Percentiles rank a stretch among this genome's conserved stretches.
phyloP scores from a whole-genome alignment of 2,113 vertebrate species.

The Gasterosteus nipponicus region DNA sequence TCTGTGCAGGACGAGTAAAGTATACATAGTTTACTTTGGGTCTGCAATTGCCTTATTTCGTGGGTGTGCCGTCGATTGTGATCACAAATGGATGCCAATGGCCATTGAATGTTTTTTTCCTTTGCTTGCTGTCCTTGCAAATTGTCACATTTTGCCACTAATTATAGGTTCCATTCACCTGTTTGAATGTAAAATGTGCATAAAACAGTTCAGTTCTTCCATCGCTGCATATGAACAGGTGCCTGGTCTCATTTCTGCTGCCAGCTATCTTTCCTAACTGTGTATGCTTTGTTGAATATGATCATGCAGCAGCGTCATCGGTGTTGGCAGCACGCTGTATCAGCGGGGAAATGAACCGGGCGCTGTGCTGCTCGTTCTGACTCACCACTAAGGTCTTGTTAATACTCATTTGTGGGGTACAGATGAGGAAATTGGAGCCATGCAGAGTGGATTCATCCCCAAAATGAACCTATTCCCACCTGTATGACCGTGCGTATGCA shows the following conservation, averaged over 20 bases:
- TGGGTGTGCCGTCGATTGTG: not conserved
- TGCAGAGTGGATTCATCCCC: conserved; percentile 35
- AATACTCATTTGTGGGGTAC: conserved; percentile 54
- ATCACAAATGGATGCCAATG: not conserved
- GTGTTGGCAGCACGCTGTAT: conserved; percentile 53
- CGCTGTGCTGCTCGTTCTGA: conserved; percentile 42
- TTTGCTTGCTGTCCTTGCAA: not conserved
- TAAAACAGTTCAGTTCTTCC: not conserved
- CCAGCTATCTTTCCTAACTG: conserved; percentile 48
- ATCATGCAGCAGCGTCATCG: conserved; percentile 64
- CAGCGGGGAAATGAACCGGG: conserved; percentile 64
- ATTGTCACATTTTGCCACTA: not conserved
- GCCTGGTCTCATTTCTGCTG: conserved; percentile 40
- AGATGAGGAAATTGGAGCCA: conserved; percentile 38
- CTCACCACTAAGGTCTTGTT: conserved; percentile 52
- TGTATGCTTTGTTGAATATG: conserved; percentile 57
- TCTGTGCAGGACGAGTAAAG: not conserved
- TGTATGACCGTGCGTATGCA: conserved; percentile 44
- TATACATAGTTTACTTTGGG: not conserved
- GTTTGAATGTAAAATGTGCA: not conserved
- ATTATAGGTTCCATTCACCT: not conserved
- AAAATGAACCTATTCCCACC: conserved; percentile 54
- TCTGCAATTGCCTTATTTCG: not conserved
- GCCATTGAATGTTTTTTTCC: not conserved
- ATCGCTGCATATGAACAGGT: conserved; percentile 35